Percentiles rank a stretch among this genome's conserved stretches.
phyloP scores from a whole-genome alignment of 2,113 vertebrate genomes.

The Aptenodytes forsteri region DNA sequence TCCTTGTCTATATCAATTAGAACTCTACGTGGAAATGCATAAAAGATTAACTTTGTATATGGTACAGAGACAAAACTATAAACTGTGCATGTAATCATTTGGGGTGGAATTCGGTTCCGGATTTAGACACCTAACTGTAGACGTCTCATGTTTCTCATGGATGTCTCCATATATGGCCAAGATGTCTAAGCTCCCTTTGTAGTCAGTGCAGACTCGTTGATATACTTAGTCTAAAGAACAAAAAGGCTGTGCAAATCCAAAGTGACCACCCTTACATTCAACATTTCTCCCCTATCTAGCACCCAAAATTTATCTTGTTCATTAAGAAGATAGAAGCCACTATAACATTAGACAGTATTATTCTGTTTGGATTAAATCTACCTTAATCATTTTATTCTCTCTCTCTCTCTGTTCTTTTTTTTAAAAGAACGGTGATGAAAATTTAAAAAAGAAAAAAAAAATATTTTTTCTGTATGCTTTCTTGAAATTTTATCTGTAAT shows the following conservation, averaged over 20 bases:
- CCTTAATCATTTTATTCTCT: neutral
- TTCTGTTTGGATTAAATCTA: neutral
- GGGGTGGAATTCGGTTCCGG: neutral
- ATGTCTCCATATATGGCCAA: neutral
- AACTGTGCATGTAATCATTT: neutral
- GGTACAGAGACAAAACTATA: neutral
- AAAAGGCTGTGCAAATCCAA: neutral
- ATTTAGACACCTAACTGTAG: neutral
- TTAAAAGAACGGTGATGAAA: neutral
- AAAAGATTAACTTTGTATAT: neutral
- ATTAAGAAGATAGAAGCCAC: neutral
- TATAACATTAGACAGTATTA: neutral
- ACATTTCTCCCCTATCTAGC: neutral
- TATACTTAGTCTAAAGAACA: neutral
- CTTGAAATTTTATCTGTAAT: neutral
- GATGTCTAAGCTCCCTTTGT: neutral
- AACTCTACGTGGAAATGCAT: neutral
- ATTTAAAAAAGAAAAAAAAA: neutral
- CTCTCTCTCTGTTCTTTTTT: fast-evolving
- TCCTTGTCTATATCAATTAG: neutral
- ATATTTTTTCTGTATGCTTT: fast-evolving
- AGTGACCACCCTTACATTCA: neutral
- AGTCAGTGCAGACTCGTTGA: neutral
- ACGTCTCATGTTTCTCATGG: neutral
- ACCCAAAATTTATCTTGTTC: neutral